Conservation (phyloP, 2,113 vertebrate genomes). For the Epinephelus cyanopodus region DNA sequence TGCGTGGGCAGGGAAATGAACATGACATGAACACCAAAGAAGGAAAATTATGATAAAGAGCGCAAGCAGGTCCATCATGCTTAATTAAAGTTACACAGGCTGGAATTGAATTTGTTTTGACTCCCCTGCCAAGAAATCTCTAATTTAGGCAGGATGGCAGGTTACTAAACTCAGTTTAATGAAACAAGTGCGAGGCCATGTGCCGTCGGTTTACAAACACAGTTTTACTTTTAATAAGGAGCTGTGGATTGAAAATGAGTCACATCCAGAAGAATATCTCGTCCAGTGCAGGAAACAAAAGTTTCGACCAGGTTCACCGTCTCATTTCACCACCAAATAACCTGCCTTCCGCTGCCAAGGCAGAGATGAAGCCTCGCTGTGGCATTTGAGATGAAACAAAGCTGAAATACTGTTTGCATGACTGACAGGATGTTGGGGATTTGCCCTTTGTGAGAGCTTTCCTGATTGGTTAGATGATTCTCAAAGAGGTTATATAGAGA, state of each 20-base stretch:
- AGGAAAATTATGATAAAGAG: slow-evolving; percentile 63
- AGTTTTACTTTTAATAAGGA: slow-evolving; percentile 12
- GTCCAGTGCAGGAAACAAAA: neutral
- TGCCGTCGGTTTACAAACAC: slow-evolving; percentile 13
- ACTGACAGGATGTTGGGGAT: slow-evolving; percentile 50
- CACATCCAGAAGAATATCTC: neutral
- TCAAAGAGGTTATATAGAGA: slow-evolving; percentile 42
- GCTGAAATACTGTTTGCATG: slow-evolving; percentile 49
- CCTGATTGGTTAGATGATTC: slow-evolving; percentile 51
- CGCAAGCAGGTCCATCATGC: slow-evolving; percentile 52
- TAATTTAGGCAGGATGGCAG: slow-evolving; percentile 52
- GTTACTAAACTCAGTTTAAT: slow-evolving; percentile 51
- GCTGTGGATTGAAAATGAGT: neutral
- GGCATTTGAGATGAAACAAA: slow-evolving; percentile 57
- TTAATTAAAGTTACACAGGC: slow-evolving; percentile 68
- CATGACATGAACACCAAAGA: slow-evolving; percentile 59
- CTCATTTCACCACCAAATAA: slow-evolving; percentile 36
- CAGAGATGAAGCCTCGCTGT: slow-evolving; percentile 2
- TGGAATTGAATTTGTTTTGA: slow-evolving; percentile 63
- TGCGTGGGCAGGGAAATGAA: slow-evolving; percentile 31
- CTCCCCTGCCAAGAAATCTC: slow-evolving; percentile 55
- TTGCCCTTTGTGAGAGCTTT: slow-evolving; percentile 47
- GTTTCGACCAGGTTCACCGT: neutral
- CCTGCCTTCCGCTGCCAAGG: slow-evolving; percentile 41
- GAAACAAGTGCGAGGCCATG: slow-evolving; percentile 29